phyloP scores from a whole-genome alignment of 2,888 invertebrate genomes.

The Drosophila siamana region DNA sequence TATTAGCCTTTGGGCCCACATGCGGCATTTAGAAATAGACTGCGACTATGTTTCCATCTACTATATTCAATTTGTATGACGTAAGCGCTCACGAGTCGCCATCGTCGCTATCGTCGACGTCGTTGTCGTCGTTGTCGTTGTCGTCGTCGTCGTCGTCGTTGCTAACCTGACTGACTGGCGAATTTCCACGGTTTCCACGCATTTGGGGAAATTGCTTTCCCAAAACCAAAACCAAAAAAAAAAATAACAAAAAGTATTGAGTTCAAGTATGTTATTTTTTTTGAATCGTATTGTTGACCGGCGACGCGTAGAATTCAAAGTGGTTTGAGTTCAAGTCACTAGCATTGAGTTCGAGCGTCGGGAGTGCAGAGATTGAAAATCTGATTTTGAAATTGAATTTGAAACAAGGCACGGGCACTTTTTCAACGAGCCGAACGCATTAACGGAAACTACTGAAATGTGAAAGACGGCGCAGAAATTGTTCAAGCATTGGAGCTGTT shows the following conservation, averaged over 20 bases:
- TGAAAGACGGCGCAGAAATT: slow-evolving; percentile 75
- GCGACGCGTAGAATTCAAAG: background rate
- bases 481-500: slow-evolving; percentile 72
- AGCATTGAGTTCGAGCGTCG: background rate
- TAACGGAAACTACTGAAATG: slow-evolving; percentile 80
- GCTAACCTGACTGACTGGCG: slow-evolving; percentile 53
- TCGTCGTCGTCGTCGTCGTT: slow-evolving; percentile 30
- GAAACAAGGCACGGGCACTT: slow-evolving; percentile 30
- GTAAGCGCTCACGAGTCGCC: slow-evolving; percentile 75
- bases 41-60: slow-evolving; percentile 47
- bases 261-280: background rate
- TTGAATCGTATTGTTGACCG: background rate
- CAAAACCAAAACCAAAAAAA: slow-evolving; percentile 2
- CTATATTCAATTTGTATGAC: slow-evolving; percentile 60
- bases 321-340: background rate
- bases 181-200: slow-evolving; percentile 38
- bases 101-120: slow-evolving; percentile 9
- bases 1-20: slow-evolving; percentile 66
- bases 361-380: slow-evolving; percentile 10
- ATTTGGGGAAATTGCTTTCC: slow-evolving; percentile 21
- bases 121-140: slow-evolving; percentile 23
- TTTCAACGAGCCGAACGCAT: slow-evolving; percentile 68
- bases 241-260: background rate
- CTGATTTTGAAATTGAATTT: slow-evolving; percentile 3
- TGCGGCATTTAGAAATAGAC: slow-evolving; percentile 75